Percentiles rank a stretch among this genome's conserved stretches.
Evolutionary conservation across 2,797 vertebrate species (phyloP).

Genomic region (Epinephelus awoara): DNA sequence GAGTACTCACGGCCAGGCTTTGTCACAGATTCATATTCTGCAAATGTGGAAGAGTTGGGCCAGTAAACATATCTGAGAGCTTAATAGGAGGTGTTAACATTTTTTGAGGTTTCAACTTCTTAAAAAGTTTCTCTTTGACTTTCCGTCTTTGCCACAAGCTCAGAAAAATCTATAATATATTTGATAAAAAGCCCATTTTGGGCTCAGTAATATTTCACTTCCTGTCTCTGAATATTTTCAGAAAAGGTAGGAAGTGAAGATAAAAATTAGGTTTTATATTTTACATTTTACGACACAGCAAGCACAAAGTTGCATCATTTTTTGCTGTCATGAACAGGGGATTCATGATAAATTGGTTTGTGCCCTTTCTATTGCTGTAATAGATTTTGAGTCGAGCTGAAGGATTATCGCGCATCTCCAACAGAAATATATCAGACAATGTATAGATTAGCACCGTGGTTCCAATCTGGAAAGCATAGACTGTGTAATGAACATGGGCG

Average conservation of each 20-base stretch:
- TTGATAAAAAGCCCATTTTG: background rate
- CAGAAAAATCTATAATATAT: background rate
- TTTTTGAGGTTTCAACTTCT: background rate
- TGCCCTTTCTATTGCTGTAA: background rate
- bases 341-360: constrained; percentile 7
- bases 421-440: background rate
- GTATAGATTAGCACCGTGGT: background rate
- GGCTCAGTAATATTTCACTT: background rate
- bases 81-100: background rate
- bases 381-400: constrained; percentile 1
- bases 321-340: background rate
- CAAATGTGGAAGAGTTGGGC: background rate
- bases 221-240: background rate
- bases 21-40: constrained; percentile 9
- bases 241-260: background rate
- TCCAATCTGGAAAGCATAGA: too few species aligned
- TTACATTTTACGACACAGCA: background rate
- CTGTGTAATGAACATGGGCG: too few species aligned
- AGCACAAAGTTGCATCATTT: background rate
- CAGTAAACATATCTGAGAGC: constrained; percentile 16
- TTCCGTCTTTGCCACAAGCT: background rate
- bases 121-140: background rate
- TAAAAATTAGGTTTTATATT: background rate
- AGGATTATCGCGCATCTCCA: background rate
- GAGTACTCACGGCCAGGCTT: background rate